These are phyloP conservation scores for Tethya wilhelma DNA, from an alignment of 37 sponge, comb jelly and placozoan genomes.

Conservation along the genomic window DNA sequence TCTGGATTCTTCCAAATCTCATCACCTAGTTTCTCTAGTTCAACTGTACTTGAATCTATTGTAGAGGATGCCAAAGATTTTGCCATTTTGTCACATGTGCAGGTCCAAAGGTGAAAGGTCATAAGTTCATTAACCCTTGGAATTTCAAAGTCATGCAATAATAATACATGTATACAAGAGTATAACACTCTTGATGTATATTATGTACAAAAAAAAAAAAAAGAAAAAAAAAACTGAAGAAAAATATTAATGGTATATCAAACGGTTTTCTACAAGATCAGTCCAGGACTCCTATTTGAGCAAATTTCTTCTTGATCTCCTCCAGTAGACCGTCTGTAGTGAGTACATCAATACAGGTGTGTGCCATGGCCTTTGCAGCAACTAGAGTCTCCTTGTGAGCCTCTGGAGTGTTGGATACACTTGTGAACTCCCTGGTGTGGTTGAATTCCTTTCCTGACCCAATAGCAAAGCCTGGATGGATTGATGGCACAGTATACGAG, in stretches of 20 bases:
- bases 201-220: too few relatives aligned
- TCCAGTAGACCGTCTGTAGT: conserved; percentile 48
- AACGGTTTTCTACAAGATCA: too few relatives aligned
- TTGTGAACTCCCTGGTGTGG: conserved; percentile 80
- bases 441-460: conserved; percentile 50
- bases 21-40: conserved; percentile 47
- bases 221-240: too few relatives aligned
- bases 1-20: conserved; percentile 81
- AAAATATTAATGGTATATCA: too few relatives aligned
- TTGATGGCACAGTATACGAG: conserved; percentile 77
- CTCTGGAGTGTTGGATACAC: conserved; percentile 55
- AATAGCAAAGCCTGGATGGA: conserved; percentile 82
- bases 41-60: neutral
- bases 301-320: conserved; percentile 38
- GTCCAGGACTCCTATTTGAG: too few relatives aligned
- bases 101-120: too few relatives aligned
- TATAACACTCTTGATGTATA: too few relatives aligned
- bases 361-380: conserved; percentile 76
- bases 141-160: neutral
- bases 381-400: conserved; percentile 61
- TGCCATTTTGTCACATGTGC: too few relatives aligned
- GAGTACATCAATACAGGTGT: conserved; percentile 74
- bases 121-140: too few relatives aligned
- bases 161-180: too few relatives aligned
- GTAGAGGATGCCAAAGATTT: neutral